phyloP scores from a whole-genome alignment of 2,113 vertebrate genomes.

The Coptodon rendalli region DNA sequence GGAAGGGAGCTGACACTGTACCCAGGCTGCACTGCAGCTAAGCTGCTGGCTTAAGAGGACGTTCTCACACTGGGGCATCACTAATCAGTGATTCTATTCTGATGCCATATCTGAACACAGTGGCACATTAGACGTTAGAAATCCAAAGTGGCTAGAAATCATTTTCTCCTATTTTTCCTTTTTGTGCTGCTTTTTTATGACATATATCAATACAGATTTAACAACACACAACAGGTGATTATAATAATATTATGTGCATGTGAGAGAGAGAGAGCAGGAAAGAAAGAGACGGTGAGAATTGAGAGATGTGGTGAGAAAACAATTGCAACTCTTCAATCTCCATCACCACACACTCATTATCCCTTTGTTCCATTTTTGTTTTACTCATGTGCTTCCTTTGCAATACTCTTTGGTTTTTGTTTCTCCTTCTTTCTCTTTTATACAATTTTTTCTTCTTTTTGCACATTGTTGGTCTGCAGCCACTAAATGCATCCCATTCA shows the following conservation, averaged over 20 bases:
- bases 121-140: not conserved
- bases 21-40: conserved; percentile 21
- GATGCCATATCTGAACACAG: not conserved
- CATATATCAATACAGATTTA: not conserved
- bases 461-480: not conserved
- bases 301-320: not conserved
- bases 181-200: not conserved
- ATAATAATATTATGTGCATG: not conserved
- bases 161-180: not conserved
- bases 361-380: not conserved
- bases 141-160: not conserved
- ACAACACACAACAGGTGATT: not conserved
- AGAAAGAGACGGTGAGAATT: not conserved
- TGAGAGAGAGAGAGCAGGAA: not conserved
- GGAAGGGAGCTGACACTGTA: not conserved
- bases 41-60: conserved; percentile 4
- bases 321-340: not conserved
- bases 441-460: not conserved
- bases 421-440: not conserved
- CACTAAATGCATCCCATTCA: not conserved
- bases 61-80: not conserved
- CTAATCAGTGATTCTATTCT: not conserved
- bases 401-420: not conserved
- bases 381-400: not conserved
- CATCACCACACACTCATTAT: not conserved